A percentile compares a stretch with the other conserved stretches of the same genome.
phyloP scores from a whole-genome alignment of 2,888 invertebrate species.

The Mystacides longicornis region DNA sequence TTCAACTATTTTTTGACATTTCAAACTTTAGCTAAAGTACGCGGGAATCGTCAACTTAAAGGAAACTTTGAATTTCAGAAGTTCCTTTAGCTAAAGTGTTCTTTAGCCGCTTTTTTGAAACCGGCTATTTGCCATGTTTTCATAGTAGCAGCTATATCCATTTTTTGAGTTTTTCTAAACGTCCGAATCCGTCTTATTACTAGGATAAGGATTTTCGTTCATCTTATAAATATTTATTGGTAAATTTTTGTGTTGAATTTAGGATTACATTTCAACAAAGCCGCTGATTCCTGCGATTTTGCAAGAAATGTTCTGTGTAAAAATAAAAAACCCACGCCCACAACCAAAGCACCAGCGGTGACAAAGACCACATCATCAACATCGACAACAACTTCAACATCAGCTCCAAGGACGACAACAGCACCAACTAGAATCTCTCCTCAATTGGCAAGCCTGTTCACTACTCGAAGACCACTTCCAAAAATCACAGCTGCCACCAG shows the following conservation, averaged over 20 bases:
- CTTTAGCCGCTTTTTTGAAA: no score
- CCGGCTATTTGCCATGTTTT: no score
- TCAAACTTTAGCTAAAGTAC: no score
- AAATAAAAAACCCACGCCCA: conserved; percentile 47
- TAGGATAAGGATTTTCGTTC: no score
- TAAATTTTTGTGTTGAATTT: conserved; percentile 2
- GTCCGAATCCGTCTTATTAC: no score
- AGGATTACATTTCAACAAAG: conserved; percentile 86
- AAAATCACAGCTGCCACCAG: conserved; percentile 38
- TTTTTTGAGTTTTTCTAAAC: no score
- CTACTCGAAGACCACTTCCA: conserved; percentile 32
- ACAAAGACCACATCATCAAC: conserved; percentile 46
- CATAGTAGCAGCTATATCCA: no score
- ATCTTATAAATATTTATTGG: neutral
- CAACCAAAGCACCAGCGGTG: conserved; percentile 41
- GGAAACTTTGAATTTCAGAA: no score
- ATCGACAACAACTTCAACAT: conserved; percentile 39
- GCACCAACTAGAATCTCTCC: conserved; percentile 36
- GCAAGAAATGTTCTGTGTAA: conserved; percentile 80
- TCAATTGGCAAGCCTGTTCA: conserved; percentile 29
- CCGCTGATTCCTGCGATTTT: conserved; percentile 88
- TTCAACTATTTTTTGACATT: no score
- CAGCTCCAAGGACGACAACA: conserved; percentile 39
- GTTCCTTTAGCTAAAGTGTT: no score
- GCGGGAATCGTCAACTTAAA: no score